A percentile compares a stretch with the other conserved stretches of the same genome.
Evolutionary conservation across 2,888 invertebrate species (phyloP).

Genomic region (Mesorhabditis belari): DNA sequence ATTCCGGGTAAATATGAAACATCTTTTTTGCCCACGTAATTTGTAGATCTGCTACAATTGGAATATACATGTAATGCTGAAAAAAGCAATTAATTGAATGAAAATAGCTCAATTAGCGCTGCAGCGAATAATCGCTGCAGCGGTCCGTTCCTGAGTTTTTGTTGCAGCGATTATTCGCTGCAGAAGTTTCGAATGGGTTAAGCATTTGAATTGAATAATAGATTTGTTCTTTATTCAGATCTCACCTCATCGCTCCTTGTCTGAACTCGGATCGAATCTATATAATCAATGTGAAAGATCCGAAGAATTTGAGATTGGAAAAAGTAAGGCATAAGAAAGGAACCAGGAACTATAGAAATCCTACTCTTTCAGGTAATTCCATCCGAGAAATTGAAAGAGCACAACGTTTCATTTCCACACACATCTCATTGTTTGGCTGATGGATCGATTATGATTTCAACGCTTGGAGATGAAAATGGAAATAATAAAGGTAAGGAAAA

Average conservation of each 20-base stretch:
- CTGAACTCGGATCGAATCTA: slow-evolving; percentile 77
- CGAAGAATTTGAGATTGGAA: slow-evolving; percentile 30
- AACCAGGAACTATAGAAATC: background rate
- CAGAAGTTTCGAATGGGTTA: no score
- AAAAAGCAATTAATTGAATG: no score
- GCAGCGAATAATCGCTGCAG: no score
- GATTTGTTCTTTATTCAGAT: slow-evolving; percentile 55
- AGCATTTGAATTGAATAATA: background rate
- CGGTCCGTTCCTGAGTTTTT: no score
- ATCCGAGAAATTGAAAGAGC: slow-evolving; percentile 69
- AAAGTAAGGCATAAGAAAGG: slow-evolving; percentile 4
- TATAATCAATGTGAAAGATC: slow-evolving; percentile 64
- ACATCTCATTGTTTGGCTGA: slow-evolving; percentile 85
- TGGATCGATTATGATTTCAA: slow-evolving; percentile 89
- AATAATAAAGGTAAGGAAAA: slow-evolving; percentile 67
- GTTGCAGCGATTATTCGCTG: no score
- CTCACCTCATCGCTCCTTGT: slow-evolving; percentile 75
- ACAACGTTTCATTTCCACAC: slow-evolving; percentile 78
- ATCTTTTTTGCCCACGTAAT: no score
- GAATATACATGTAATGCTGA: no score
- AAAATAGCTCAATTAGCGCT: no score
- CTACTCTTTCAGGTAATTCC: slow-evolving; percentile 67
- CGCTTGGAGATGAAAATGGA: slow-evolving; percentile 80
- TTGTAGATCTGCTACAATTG: no score
- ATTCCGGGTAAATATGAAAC: no score